Evolutionary conservation across 2,797 vertebrate species (phyloP), one percentile per base, ranked within the genome.

Genomic region (Chelmon rostratus): DNA sequence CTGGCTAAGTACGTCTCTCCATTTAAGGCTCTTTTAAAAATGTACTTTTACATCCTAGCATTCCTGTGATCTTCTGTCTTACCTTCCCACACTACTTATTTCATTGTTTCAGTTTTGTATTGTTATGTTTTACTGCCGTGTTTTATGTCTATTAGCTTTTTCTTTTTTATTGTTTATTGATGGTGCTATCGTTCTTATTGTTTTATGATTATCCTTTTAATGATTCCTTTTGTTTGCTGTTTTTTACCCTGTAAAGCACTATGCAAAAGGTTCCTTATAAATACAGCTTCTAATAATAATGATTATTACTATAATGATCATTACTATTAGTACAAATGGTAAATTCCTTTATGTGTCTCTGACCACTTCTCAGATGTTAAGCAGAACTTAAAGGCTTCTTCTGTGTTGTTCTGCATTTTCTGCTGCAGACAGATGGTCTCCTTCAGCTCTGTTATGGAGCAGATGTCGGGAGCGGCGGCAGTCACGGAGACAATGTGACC

Each of bases 401-500:
- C 54, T 68, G 66, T 71, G 68, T 70, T 82, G 79, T 47, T 79
- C 73, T 53, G 70, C 59, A 74, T 80, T 85, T 88, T 87, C 49
- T 52, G 71, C 75, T 77, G 47, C 69, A 73, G 78, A 86, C 91
- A 91, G 88, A 92, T 92, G 93, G 89, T 75, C 84, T 87, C 82
- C 87, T 93, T 87, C 83, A 76, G 88, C 82, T 64, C 72, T 44
- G 79, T 83, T 86, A 68, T 54, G 67, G 73, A 91, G 82, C 88
- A 92, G 91, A 91, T 92, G 88, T 84, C 73, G 37, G 82, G 76
- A 91, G 81, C 86, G 68, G 82, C 62, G 28, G 78, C 69, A 89
- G 73, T 73, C 83, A 79, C 68, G 83, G 67, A 84, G 76, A 83
- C 88, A 88, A 89, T 87, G 79, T 89, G 89, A 92, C 88, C 88